Conservation (phyloP, 2,113 vertebrate genomes). For the Heterocephalus glaber region DNA sequence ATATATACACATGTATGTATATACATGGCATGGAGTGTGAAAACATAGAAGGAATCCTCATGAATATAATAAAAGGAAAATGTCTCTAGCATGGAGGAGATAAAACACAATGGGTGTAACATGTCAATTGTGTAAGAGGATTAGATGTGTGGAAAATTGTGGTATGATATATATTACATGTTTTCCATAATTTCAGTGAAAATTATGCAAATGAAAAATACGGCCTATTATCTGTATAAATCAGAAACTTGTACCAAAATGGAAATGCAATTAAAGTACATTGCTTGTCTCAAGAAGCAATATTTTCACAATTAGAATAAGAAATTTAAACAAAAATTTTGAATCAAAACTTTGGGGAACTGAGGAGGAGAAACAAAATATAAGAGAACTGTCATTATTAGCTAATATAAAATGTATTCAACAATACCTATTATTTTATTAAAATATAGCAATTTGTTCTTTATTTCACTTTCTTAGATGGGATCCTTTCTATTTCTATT, state of each 20-base stretch:
- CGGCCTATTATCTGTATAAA: background rate
- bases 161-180: background rate
- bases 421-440: background rate
- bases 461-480: background rate
- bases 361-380: background rate
- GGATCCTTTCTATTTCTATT: background rate
- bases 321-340: background rate
- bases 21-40: accelerated
- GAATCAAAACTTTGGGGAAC: background rate
- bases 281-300: background rate
- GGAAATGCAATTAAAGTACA: background rate
- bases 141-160: background rate
- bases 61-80: background rate
- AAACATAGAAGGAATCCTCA: accelerated
- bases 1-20: background rate
- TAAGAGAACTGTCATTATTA: background rate
- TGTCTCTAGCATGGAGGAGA: background rate
- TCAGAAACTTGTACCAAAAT: background rate
- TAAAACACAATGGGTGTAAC: background rate
- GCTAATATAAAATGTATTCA: background rate
- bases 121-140: background rate
- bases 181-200: background rate
- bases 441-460: background rate
- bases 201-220: constrained; percentile 3
- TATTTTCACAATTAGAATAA: constrained; percentile 24